Conservation (phyloP, 2,888 invertebrate species). For the Eilema depressum region DNA sequence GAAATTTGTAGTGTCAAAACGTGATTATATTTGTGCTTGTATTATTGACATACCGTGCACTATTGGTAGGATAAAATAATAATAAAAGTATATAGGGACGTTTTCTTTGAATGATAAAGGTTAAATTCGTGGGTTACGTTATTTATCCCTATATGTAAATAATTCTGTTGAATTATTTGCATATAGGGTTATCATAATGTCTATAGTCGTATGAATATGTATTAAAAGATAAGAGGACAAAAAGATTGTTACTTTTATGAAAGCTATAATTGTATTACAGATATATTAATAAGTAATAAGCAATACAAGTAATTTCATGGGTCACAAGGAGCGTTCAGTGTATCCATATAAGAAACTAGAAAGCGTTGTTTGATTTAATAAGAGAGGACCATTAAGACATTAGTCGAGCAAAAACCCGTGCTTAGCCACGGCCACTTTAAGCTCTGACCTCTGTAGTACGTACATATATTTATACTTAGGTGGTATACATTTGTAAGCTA, state of each 20-base stretch:
- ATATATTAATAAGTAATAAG: constrained; percentile 9
- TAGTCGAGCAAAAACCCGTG: constrained; percentile 33
- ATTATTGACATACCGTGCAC: constrained; percentile 29
- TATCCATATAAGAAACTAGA: constrained; percentile 19
- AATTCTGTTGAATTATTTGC: background rate
- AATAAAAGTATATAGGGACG: too few relatives aligned
- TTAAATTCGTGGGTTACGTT: background rate
- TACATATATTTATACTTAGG: constrained; percentile 23
- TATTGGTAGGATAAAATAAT: constrained; percentile 10
- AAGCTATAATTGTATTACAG: constrained; percentile 9
- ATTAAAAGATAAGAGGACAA: background rate
- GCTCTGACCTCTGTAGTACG: constrained; percentile 17
- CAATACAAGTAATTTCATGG: constrained; percentile 31
- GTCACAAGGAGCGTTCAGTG: constrained; percentile 15
- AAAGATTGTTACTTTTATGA: background rate
- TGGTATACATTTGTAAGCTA: constrained; percentile 26
- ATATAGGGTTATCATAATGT: background rate
- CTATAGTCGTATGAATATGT: background rate
- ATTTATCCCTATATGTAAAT: too few relatives aligned
- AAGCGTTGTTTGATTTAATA: constrained; percentile 32
- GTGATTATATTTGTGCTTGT: constrained; percentile 54
- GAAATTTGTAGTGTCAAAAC: constrained; percentile 49
- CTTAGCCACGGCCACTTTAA: constrained; percentile 27
- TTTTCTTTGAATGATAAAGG: background rate
- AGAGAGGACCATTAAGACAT: constrained; percentile 30